Percentiles rank a stretch among this genome's conserved stretches.
These are phyloP conservation scores for Aphaenogaster ashmeadi DNA, from an alignment of 1,140 invertebrate species.

Conservation along the genomic window DNA sequence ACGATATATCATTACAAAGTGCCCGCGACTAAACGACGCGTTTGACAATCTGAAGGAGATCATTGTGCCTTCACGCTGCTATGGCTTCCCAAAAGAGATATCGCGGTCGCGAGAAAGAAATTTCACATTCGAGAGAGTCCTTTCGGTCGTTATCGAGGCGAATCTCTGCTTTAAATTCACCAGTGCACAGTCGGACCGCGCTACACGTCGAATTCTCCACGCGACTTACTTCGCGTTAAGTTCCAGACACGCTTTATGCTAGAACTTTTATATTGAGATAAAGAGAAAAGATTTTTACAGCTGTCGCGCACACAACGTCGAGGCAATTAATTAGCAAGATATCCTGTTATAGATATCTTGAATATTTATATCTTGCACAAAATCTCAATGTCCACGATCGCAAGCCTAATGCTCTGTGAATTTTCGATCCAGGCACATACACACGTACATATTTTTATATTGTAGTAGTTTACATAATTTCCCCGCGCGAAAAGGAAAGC, in stretches of 20 bases:
- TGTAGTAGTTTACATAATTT: slow-evolving; percentile 64
- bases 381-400: not conserved
- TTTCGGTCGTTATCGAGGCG: slow-evolving; percentile 44
- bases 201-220: slow-evolving; percentile 4
- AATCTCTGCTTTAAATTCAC: slow-evolving; percentile 26
- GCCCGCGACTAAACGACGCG: slow-evolving; percentile 69
- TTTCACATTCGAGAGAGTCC: slow-evolving; percentile 55
- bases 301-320: not conserved
- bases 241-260: not conserved
- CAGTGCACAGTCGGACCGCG: not conserved
- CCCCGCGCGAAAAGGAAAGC: slow-evolving; percentile 39
- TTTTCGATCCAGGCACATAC: not conserved
- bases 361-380: not conserved
- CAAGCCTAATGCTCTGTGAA: slow-evolving; percentile 24
- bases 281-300: not conserved
- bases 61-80: slow-evolving; percentile 15
- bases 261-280: not conserved
- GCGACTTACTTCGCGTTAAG: not conserved
- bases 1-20: slow-evolving; percentile 74
- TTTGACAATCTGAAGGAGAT: slow-evolving; percentile 36
- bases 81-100: slow-evolving; percentile 29
- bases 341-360: too few relatives aligned
- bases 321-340: not conserved
- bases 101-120: slow-evolving; percentile 28
- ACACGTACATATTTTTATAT: slow-evolving; percentile 13